Evolutionary conservation across 2,797 vertebrate species (phyloP).

Genomic region (Anableps anableps): DNA sequence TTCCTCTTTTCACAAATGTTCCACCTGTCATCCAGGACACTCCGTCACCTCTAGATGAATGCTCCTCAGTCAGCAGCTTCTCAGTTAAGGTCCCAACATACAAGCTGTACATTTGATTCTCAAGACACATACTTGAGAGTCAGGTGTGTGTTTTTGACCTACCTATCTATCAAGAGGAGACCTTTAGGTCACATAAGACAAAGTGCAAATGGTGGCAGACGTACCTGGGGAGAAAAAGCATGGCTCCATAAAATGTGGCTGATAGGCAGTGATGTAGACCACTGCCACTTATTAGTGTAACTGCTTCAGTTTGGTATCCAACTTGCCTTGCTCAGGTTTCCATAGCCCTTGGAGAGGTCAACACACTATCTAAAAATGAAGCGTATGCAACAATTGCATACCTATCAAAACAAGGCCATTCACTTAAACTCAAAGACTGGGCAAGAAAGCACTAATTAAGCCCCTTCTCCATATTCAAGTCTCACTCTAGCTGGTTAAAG

Average conservation of each 20-base stretch:
- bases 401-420: not conserved
- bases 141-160: not conserved
- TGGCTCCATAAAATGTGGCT: not conserved
- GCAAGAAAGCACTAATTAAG: not conserved
- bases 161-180: accelerated
- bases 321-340: not conserved
- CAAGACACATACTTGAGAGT: not conserved
- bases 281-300: not conserved
- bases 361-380: not conserved
- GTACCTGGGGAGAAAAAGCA: not conserved
- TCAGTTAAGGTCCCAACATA: not conserved
- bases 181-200: not conserved
- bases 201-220: conserved; percentile 15
- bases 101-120: not conserved
- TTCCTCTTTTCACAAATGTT: not conserved
- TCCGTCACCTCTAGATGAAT: not conserved
- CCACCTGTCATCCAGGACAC: not conserved
- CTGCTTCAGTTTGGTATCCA: not conserved
- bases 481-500: not conserved
- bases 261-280: not conserved
- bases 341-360: too few species aligned
- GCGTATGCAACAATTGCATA: not conserved
- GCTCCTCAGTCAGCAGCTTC: not conserved
- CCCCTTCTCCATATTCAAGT: not conserved
- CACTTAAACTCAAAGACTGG: not conserved